Evolutionary conservation across 1,140 invertebrate genomes (phyloP).

Genomic region (Drosophila kikkawai): DNA sequence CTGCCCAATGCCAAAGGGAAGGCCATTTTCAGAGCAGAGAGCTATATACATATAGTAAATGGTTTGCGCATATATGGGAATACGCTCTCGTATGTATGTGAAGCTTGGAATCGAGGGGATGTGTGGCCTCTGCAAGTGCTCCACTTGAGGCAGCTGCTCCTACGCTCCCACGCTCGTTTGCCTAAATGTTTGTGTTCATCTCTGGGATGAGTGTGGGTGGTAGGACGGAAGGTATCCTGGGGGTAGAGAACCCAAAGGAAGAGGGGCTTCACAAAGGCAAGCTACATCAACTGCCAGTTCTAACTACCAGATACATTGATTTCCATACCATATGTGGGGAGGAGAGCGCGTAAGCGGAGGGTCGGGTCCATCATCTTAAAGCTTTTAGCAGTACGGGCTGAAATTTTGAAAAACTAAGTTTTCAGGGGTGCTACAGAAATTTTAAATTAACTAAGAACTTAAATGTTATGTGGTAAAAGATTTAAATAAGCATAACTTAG

Average conservation of each 20-base stretch:
- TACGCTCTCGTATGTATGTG: slow-evolving; percentile 20
- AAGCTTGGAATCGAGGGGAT: slow-evolving; percentile 12
- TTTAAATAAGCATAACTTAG: background rate
- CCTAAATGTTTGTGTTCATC: slow-evolving; percentile 68
- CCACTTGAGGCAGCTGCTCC: slow-evolving; percentile 69
- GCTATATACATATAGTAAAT: slow-evolving; percentile 23
- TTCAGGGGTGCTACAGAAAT: background rate
- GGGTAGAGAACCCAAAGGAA: background rate
- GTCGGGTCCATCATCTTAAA: slow-evolving; percentile 1
- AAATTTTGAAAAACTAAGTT: background rate
- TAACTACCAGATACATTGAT: slow-evolving; percentile 70
- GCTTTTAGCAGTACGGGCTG: no score
- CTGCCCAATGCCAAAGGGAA: slow-evolving; percentile 62
- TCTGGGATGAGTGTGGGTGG: slow-evolving; percentile 18
- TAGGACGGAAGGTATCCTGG: slow-evolving; percentile 5
- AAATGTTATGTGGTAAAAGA: background rate
- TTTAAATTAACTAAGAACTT: no score
- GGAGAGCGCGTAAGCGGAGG: background rate
- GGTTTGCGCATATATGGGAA: slow-evolving; percentile 14
- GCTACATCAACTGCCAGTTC: slow-evolving; percentile 67
- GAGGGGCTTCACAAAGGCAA: slow-evolving; percentile 25
- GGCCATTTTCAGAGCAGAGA: slow-evolving; percentile 49
- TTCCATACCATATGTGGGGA: slow-evolving; percentile 41
- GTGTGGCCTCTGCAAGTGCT: slow-evolving; percentile 57
- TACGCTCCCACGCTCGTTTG: slow-evolving; percentile 63